Conservation (phyloP, 2,113 vertebrate genomes). For the Planiliza haematocheilus region DNA sequence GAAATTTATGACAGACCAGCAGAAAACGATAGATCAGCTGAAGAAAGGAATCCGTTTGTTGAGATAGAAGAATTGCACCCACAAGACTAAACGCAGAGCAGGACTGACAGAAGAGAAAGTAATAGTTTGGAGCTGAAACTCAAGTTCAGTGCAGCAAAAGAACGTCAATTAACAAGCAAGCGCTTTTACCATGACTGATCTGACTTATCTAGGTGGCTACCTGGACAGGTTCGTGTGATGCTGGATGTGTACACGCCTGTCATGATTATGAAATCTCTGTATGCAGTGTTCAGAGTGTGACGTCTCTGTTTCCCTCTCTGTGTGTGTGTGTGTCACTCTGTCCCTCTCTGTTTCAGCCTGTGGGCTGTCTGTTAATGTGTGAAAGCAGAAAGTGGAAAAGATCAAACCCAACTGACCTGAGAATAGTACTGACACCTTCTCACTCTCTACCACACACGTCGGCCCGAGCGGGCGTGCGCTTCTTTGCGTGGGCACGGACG, state of each 20-base stretch:
- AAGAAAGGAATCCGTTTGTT: slow-evolving; percentile 59
- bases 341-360: slow-evolving; percentile 65
- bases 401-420: slow-evolving; percentile 79
- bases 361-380: slow-evolving; percentile 74
- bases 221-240: slow-evolving; percentile 14
- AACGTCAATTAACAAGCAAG: slow-evolving; percentile 21
- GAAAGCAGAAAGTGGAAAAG: slow-evolving; percentile 81
- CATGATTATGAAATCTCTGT: slow-evolving; percentile 49
- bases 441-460: slow-evolving; percentile 56
- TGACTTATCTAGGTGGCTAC: neutral
- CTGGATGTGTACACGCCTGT: slow-evolving; percentile 34
- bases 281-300: slow-evolving; percentile 36
- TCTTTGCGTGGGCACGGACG: neutral
- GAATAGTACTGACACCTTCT: slow-evolving; percentile 78
- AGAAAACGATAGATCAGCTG: slow-evolving; percentile 74
- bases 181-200: slow-evolving; percentile 4
- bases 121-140: slow-evolving; percentile 22
- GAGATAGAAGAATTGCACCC: slow-evolving; percentile 67
- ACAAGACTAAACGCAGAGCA: slow-evolving; percentile 42
- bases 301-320: slow-evolving; percentile 31
- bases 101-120: slow-evolving; percentile 42
- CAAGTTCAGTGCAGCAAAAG: slow-evolving; percentile 26
- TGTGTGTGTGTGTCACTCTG: slow-evolving; percentile 13
- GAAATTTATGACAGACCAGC: slow-evolving; percentile 75
- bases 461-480: slow-evolving; percentile 12